Percentiles rank a stretch among this genome's conserved stretches.
These are phyloP conservation scores for Neogale vison DNA, from an alignment of 2,113 vertebrate genomes.

Conservation along the genomic window DNA sequence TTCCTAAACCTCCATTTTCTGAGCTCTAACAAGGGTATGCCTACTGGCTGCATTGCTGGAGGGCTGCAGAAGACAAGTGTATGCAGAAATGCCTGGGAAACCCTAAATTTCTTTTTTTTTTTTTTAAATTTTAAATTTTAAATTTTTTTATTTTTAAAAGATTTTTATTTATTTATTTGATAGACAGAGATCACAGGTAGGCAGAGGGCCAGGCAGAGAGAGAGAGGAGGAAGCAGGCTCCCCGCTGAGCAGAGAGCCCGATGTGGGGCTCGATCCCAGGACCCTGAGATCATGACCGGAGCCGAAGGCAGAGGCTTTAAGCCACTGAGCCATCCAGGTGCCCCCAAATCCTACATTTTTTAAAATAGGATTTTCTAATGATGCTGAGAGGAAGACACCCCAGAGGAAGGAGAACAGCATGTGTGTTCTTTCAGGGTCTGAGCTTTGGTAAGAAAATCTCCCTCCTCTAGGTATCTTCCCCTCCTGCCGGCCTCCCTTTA, in stretches of 20 bases:
- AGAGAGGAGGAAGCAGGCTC: no score
- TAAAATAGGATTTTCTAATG: background rate
- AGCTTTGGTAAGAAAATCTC: background rate
- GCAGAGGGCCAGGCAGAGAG: no score
- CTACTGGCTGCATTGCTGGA: background rate
- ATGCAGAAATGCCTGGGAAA: background rate
- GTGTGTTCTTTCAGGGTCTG: background rate
- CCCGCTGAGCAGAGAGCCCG: no score
- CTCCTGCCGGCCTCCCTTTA: background rate
- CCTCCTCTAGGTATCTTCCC: no score
- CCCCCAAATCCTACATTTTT: background rate
- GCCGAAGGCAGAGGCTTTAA: no score
- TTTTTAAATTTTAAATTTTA: no score
- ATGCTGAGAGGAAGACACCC: background rate
- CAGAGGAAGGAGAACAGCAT: background rate
- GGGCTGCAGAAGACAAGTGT: background rate
- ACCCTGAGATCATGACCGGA: no score
- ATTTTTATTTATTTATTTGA: no score
- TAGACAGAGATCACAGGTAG: no score
- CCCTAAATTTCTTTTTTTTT: background rate
- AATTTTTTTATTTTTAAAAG: no score
- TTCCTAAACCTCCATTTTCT: background rate
- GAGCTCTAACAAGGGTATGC: background rate
- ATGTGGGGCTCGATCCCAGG: no score
- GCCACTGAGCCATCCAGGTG: no score